phyloP scores from a whole-genome alignment of 2,113 vertebrate genomes.

The Sturnus vulgaris region DNA sequence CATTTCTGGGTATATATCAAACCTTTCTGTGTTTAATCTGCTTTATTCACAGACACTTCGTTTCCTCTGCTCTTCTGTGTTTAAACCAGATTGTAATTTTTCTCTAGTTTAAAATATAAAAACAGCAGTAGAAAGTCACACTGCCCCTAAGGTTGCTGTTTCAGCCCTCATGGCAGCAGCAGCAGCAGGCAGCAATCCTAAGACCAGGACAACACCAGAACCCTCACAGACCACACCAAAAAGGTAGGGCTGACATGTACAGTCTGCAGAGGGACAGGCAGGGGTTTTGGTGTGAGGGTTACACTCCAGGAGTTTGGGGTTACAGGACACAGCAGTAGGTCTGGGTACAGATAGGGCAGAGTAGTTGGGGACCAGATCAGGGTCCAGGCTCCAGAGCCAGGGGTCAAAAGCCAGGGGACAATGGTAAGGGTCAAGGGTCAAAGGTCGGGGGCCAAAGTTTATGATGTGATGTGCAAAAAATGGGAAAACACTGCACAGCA shows the following conservation, averaged over 20 bases:
- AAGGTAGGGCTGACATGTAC: neutral
- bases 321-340: neutral
- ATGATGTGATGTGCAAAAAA: neutral
- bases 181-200: neutral
- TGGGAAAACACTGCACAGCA: neutral
- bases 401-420: no score
- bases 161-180: neutral
- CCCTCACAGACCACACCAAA: neutral
- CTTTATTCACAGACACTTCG: neutral
- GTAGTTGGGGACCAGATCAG: neutral
- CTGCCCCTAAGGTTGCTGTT: neutral
- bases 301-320: neutral
- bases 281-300: neutral
- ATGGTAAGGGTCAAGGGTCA: neutral
- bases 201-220: neutral
- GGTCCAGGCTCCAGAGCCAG: neutral
- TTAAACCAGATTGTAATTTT: neutral
- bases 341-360: neutral
- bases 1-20: accelerated
- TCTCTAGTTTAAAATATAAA: neutral
- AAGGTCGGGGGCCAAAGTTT: neutral
- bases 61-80: neutral
- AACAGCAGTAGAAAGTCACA: neutral
- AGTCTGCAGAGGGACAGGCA: neutral
- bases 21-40: neutral